A percentile compares a stretch with the other conserved stretches of the same genome.
Conservation (phyloP, 2,888 invertebrate genomes). For the Antheraea assamensis region DNA sequence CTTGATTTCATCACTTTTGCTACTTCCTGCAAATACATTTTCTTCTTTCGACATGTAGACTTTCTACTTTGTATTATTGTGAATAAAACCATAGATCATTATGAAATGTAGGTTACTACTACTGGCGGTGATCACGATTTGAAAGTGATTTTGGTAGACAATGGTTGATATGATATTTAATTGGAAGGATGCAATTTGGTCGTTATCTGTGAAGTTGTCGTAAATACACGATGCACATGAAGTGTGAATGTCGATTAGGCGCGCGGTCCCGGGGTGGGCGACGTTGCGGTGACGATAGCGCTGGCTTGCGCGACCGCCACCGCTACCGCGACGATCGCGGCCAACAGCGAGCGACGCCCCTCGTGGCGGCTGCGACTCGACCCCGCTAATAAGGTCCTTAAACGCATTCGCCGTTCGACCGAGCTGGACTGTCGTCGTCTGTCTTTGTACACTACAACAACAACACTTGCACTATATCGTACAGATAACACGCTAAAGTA, state of each 20-base stretch:
- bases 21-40: background rate
- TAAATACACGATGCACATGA: background rate
- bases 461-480: too few relatives aligned
- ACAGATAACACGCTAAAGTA: too few relatives aligned
- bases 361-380: conserved; percentile 96
- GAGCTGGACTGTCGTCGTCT: conserved; percentile 31
- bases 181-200: too few relatives aligned
- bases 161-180: background rate
- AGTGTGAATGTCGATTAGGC: conserved; percentile 42
- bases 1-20: too few relatives aligned
- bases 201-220: too few relatives aligned
- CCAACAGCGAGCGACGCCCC: conserved; percentile 89
- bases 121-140: background rate
- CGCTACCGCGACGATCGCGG: conserved; percentile 77
- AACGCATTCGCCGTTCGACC: conserved; percentile 27
- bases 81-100: background rate
- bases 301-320: conserved; percentile 70
- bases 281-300: conserved; percentile 67
- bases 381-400: conserved; percentile 92
- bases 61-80: background rate
- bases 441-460: too few relatives aligned
- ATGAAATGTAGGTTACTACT: background rate
- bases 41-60: background rate
- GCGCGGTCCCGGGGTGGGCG: conserved; percentile 55
- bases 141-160: background rate